Percentiles rank a stretch among this genome's conserved stretches.
Evolutionary conservation across 1,140 invertebrate genomes (phyloP).

Genomic region (Periplaneta americana): DNA sequence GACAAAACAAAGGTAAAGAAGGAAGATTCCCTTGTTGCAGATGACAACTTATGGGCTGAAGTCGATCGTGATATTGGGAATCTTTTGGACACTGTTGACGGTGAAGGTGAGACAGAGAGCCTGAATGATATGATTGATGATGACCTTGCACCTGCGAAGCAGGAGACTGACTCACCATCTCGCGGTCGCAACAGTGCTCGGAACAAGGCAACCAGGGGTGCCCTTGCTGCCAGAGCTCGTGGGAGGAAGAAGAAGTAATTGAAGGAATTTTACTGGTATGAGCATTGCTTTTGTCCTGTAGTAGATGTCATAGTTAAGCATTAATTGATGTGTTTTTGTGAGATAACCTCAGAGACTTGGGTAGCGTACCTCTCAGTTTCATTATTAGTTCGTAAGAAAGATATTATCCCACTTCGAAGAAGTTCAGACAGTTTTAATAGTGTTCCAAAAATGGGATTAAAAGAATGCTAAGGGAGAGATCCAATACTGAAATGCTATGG

Average conservation of each 20-base stretch:
- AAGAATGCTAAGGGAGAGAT: too few species aligned
- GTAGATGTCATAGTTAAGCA: too few species aligned
- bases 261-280: not conserved
- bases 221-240: not conserved
- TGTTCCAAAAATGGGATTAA: too few species aligned
- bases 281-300: not conserved
- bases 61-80: slow-evolving; percentile 11
- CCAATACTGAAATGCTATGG: too few species aligned
- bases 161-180: not conserved
- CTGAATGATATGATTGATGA: not conserved
- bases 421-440: too few species aligned
- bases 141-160: not conserved
- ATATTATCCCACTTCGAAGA: too few species aligned
- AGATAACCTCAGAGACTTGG: too few species aligned
- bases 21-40: not conserved
- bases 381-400: too few species aligned
- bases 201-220: not conserved
- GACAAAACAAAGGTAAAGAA: not conserved
- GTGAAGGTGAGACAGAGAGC: not conserved
- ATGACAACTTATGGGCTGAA: slow-evolving; percentile 7
- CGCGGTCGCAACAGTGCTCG: not conserved
- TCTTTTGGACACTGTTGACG: slow-evolving; percentile 7
- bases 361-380: too few species aligned
- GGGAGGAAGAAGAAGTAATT: not conserved
- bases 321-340: too few species aligned